A percentile compares a stretch with the other conserved stretches of the same genome.
Evolutionary conservation across 2,113 vertebrate species (phyloP).

Genomic region (Taurulus bubalis): DNA sequence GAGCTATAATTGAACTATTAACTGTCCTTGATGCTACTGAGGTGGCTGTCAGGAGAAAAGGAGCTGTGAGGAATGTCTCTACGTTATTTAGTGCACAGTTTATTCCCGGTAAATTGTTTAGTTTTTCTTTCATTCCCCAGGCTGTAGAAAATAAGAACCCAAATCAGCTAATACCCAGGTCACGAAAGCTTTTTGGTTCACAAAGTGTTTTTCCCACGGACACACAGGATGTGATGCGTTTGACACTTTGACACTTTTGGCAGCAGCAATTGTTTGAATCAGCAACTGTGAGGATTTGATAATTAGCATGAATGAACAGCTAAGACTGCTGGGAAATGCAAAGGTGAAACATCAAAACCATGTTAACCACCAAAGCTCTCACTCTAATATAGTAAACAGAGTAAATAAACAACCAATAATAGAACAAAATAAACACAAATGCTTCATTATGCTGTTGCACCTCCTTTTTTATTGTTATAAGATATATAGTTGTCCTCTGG

Average conservation of each 20-base stretch:
- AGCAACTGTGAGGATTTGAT: neutral
- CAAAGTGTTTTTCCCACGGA: neutral
- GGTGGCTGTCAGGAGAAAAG: slow-evolving; percentile 2
- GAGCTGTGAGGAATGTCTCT: neutral
- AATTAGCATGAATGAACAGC: neutral
- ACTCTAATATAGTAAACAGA: neutral
- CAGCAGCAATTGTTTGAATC: neutral
- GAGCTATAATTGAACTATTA: slow-evolving; percentile 56
- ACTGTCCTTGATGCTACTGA: slow-evolving; percentile 9
- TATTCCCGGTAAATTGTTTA: neutral
- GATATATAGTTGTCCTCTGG: neutral
- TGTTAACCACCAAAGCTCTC: neutral
- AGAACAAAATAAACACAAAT: no score
- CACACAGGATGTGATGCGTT: neutral
- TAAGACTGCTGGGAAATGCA: neutral
- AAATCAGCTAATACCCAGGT: neutral
- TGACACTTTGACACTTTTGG: neutral
- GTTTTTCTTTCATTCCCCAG: neutral
- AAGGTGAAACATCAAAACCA: neutral
- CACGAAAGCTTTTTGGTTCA: neutral
- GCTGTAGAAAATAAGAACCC: neutral
- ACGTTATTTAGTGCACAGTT: slow-evolving; percentile 1
- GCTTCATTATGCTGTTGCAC: neutral
- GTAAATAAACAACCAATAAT: neutral
- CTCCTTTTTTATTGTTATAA: neutral